These are phyloP conservation scores for Triplophysa bombifrons DNA, from an alignment of 2,797 vertebrate species.

Conservation along the genomic window DNA sequence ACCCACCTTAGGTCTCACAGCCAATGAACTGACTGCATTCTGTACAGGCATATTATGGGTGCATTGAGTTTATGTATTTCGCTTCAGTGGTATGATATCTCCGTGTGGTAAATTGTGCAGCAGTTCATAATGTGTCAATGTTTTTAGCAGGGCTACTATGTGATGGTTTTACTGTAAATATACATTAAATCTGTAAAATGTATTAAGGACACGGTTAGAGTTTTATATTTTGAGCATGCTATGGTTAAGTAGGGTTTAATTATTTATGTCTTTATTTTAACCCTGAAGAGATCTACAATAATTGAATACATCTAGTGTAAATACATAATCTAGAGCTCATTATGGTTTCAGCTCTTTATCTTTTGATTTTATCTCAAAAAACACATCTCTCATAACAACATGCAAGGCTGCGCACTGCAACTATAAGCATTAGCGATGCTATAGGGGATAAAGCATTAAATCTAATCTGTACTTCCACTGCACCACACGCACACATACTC, in stretches of 20 bases:
- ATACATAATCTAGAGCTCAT: not conserved
- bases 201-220: not conserved
- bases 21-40: not conserved
- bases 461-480: conserved; percentile 28
- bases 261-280: not conserved
- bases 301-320: not conserved
- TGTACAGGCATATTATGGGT: not conserved
- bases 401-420: conserved; percentile 41
- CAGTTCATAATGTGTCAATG: not conserved
- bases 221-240: not conserved
- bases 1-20: conserved; percentile 4
- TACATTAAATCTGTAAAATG: not conserved
- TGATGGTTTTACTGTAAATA: not conserved
- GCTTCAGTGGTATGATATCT: not conserved
- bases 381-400: conserved; percentile 29
- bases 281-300: not conserved
- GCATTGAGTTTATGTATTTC: not conserved
- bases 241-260: not conserved
- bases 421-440: conserved; percentile 48
- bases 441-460: conserved; percentile 45
- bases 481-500: conserved; percentile 1
- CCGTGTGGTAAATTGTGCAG: not conserved
- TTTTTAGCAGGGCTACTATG: not conserved
- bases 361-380: not conserved
- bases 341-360: not conserved